phyloP scores from a whole-genome alignment of 2,797 vertebrate species.

The Galago senegalensis region DNA sequence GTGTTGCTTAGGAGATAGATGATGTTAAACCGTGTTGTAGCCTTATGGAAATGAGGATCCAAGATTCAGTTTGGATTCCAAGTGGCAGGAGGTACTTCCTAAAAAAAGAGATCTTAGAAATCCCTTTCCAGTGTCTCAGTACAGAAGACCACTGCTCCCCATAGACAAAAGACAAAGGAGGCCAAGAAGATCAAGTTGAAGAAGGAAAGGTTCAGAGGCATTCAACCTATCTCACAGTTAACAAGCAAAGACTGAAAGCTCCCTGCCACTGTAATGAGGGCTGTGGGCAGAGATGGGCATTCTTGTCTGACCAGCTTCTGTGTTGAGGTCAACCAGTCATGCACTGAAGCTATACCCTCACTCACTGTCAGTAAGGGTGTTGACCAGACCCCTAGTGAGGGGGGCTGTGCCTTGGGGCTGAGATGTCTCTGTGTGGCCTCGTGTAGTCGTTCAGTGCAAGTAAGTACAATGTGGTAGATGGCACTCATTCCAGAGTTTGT shows the following conservation, averaged over 20 bases:
- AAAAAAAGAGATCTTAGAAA: not conserved
- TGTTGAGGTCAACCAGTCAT: not conserved
- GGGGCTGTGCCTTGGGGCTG: not conserved
- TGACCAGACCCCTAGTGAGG: not conserved
- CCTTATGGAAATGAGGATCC: not conserved
- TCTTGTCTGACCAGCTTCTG: not conserved
- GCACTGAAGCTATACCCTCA: not conserved
- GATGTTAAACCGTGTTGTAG: not conserved
- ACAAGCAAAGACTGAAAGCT: not conserved
- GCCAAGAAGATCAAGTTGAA: not conserved
- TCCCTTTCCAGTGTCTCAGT: not conserved
- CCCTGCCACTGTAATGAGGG: not conserved
- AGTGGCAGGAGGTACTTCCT: not conserved
- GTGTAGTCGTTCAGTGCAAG: not conserved
- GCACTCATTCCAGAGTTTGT: not conserved
- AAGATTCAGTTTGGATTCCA: not conserved
- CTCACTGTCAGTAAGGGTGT: not conserved
- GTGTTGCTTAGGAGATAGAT: not conserved
- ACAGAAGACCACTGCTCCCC: not conserved
- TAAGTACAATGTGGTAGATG: not conserved
- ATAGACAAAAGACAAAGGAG: not conserved
- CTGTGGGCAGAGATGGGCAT: not conserved
- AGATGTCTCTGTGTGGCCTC: not conserved
- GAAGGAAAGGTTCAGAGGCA: not conserved
- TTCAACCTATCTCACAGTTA: not conserved